Percentiles rank a stretch among this genome's conserved stretches.
Evolutionary conservation across 64 coral and sea anemone genomes (phyloP).

Genomic region (Stichodactyla helianthus): DNA sequence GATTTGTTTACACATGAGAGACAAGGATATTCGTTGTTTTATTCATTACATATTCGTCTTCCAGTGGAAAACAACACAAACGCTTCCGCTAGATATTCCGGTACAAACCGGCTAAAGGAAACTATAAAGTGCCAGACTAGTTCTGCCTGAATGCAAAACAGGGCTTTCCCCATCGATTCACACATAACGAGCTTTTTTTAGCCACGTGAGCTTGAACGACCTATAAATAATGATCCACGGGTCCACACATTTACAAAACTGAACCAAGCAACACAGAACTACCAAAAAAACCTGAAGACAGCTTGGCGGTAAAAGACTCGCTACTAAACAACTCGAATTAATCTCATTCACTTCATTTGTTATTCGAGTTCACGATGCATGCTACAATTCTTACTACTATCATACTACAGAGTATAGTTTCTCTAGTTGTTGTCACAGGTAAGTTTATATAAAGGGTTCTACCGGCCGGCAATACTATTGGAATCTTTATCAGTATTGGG

Average conservation of each 20-base stretch:
- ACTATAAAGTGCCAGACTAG: neutral
- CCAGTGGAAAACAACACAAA: neutral
- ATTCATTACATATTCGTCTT: neutral
- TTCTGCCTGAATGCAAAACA: neutral
- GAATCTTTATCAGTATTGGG: too few relatives aligned
- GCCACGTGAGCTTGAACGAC: neutral
- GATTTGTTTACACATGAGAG: neutral
- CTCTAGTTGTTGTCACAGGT: neutral
- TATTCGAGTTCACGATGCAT: neutral
- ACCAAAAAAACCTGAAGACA: neutral
- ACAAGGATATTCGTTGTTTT: neutral
- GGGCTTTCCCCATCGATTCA: neutral
- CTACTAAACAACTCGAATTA: neutral
- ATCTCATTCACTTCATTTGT: neutral
- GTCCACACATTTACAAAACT: neutral
- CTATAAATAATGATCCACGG: neutral
- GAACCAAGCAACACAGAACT: neutral
- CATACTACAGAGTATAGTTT: neutral
- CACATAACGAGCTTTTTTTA: neutral
- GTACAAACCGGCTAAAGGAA: neutral
- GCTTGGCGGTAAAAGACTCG: neutral
- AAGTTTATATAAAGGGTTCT: neutral
- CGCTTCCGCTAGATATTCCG: neutral
- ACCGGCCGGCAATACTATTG: too few relatives aligned
- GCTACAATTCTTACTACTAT: neutral